A percentile compares a stretch with the other conserved stretches of the same genome.
phyloP scores from a whole-genome alignment of 1,140 invertebrate species.

The Dendrolimus punctatus region DNA sequence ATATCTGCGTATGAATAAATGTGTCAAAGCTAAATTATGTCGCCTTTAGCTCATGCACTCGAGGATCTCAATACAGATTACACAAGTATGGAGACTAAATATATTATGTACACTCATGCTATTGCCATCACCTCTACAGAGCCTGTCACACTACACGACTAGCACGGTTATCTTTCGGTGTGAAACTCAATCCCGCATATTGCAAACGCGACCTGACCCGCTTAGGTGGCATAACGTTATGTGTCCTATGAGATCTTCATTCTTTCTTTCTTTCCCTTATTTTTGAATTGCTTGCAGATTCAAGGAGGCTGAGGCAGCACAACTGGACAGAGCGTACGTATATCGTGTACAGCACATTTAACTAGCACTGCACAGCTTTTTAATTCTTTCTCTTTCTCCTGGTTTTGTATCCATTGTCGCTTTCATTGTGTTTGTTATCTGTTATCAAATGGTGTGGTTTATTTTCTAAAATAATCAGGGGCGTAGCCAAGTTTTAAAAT shows the following conservation, averaged over 20 bases:
- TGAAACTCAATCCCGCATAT: slow-evolving; percentile 41
- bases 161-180: slow-evolving; percentile 42
- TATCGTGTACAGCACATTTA: slow-evolving; percentile 40
- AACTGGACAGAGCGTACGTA: slow-evolving; percentile 91
- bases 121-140: slow-evolving; percentile 37
- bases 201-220: slow-evolving; percentile 29
- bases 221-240: slow-evolving; percentile 41
- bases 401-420: slow-evolving; percentile 21
- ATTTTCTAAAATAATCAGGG: no score
- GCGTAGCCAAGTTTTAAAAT: no score
- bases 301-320: slow-evolving; percentile 88
- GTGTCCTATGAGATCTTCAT: slow-evolving; percentile 36
- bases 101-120: slow-evolving; percentile 23
- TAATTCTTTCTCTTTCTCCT: slow-evolving; percentile 22
- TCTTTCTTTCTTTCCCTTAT: slow-evolving; percentile 72
- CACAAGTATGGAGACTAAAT: slow-evolving; percentile 1
- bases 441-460: no score
- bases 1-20: slow-evolving; percentile 12
- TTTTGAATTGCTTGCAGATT: slow-evolving; percentile 84
- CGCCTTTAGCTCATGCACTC: slow-evolving; percentile 16
- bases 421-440: slow-evolving; percentile 12
- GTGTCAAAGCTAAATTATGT: slow-evolving; percentile 27
- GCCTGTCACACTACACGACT: slow-evolving; percentile 44
- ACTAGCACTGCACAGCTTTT: slow-evolving; percentile 30
- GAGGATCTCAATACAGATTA: background rate